Evolutionary conservation across 2,113 vertebrate genomes (phyloP).

Genomic region (Stegastes partitus): DNA sequence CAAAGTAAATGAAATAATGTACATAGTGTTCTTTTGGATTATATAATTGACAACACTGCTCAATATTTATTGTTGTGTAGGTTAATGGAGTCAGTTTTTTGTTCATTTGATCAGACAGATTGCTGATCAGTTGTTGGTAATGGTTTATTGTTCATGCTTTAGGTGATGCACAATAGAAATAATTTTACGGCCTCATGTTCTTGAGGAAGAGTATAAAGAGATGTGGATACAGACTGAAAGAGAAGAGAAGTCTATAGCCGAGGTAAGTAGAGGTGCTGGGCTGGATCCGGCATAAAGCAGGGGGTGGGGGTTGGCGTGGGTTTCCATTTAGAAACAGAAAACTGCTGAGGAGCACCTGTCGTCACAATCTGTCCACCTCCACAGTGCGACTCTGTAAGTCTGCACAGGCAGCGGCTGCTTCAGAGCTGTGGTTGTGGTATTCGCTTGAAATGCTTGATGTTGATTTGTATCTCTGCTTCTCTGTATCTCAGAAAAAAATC

Average conservation of each 20-base stretch:
- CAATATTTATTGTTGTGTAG: background rate
- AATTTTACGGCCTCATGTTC: background rate
- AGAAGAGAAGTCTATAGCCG: constrained; percentile 15
- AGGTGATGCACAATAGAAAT: background rate
- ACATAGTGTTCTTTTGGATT: too few species aligned
- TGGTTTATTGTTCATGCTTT: background rate
- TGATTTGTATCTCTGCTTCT: constrained; percentile 11
- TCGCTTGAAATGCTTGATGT: constrained; percentile 18
- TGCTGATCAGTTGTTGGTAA: background rate
- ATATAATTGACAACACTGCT: too few species aligned
- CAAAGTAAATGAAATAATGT: too few species aligned
- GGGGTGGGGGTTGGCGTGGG: constrained; percentile 58
- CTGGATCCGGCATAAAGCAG: constrained; percentile 40
- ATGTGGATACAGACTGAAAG: constrained; percentile 13
- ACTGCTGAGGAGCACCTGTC: constrained; percentile 79
- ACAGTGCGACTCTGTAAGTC: constrained; percentile 37
- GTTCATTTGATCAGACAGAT: too few species aligned
- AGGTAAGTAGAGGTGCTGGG: constrained; percentile 44
- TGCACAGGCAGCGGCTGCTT: constrained; percentile 47
- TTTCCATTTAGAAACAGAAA: constrained; percentile 63
- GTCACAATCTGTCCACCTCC: constrained; percentile 76
- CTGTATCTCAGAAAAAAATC: background rate
- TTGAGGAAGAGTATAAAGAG: background rate
- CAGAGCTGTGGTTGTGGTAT: constrained; percentile 5
- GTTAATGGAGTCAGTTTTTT: background rate